Conservation (phyloP, 2,113 vertebrate species). For the Aplodontia rufa region DNA sequence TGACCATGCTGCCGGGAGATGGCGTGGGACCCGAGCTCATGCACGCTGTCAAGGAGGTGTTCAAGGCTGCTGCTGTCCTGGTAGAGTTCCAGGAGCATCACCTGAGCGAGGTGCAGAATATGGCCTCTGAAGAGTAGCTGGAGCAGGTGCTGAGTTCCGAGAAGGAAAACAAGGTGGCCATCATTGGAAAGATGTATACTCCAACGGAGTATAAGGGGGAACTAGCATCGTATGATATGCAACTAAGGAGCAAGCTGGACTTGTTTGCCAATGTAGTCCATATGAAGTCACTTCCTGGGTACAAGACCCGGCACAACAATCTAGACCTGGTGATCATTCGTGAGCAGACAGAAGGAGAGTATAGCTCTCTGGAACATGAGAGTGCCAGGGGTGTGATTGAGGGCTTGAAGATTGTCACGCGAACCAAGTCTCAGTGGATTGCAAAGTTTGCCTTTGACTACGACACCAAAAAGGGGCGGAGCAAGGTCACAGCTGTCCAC, state of each 20-base stretch:
- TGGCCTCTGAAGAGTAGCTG: conserved; percentile 93
- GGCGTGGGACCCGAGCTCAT: conserved; percentile 97
- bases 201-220: conserved; percentile 99
- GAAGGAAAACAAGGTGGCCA: conserved; percentile 94
- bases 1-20: conserved; percentile 96
- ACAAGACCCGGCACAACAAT: conserved; percentile 96
- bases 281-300: conserved; percentile 94
- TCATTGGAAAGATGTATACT: conserved; percentile 97
- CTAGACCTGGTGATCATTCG: conserved; percentile 97
- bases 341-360: conserved; percentile 97
- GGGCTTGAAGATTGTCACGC: conserved; percentile 97
- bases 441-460: conserved; percentile 99
- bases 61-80: conserved; percentile 94
- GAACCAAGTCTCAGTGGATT: conserved; percentile 94
- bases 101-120: conserved; percentile 97
- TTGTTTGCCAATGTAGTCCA: conserved; percentile 98
- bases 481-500: conserved; percentile 96
- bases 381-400: conserved; percentile 94
- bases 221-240: conserved; percentile 96
- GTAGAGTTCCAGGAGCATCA: conserved; percentile 96
- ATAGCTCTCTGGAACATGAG: conserved; percentile 97
- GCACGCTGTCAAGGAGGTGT: conserved; percentile 96
- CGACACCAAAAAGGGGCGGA: conserved; percentile 95
- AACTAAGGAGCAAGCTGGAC: conserved; percentile 95
- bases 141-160: conserved; percentile 92